phyloP scores from a whole-genome alignment of 2,797 vertebrate species.

The Anguilla anguilla region DNA sequence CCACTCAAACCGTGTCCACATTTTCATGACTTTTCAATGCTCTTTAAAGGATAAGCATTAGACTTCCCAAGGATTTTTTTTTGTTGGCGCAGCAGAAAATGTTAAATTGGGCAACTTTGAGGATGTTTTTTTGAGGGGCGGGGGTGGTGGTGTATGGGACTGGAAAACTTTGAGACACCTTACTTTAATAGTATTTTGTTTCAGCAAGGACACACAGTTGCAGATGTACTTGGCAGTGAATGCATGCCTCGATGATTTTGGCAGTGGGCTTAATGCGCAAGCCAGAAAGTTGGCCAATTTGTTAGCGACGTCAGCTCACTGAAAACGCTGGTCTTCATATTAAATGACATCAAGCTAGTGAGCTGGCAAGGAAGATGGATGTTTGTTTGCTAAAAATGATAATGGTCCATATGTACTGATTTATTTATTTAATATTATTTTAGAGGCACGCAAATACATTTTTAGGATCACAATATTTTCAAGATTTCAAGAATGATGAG shows the following conservation, averaged over 20 bases:
- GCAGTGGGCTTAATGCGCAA: neutral
- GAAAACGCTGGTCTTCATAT: neutral
- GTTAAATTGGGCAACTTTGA: neutral
- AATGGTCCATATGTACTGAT: neutral
- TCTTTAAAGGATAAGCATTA: neutral
- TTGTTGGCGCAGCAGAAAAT: neutral
- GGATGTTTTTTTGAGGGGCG: neutral
- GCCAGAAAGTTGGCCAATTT: slow-evolving; percentile 3
- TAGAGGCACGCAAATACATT: neutral
- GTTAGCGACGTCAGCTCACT: neutral
- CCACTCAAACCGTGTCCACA: neutral
- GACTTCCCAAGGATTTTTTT: neutral
- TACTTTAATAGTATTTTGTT: neutral
- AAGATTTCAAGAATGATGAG: neutral
- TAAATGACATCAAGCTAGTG: neutral
- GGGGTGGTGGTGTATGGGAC: neutral
- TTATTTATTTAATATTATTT: neutral
- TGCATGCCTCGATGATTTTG: neutral
- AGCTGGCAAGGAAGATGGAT: neutral
- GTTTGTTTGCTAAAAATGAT: neutral
- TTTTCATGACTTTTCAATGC: neutral
- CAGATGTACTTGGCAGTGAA: neutral
- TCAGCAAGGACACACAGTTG: neutral
- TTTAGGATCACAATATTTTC: neutral
- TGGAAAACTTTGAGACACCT: neutral